Percentiles rank a stretch among this genome's conserved stretches.
phyloP scores from a whole-genome alignment of 2,113 vertebrate genomes.

The Oryctolagus cuniculus region DNA sequence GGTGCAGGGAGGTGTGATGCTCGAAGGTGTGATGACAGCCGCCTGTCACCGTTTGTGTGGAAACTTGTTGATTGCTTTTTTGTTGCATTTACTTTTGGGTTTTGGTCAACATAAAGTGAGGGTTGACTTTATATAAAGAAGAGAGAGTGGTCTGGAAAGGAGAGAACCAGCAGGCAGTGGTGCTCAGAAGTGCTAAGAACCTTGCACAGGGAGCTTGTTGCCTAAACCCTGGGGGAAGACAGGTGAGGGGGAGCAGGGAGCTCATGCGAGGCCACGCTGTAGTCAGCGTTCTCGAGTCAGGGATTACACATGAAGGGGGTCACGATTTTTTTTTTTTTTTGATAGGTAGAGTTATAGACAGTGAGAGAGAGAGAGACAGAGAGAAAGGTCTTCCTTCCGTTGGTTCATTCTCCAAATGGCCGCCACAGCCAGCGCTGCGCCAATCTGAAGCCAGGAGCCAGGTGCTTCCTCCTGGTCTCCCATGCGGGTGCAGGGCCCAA shows the following conservation, averaged over 20 bases:
- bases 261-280: neutral
- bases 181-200: neutral
- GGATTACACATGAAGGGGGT: no score
- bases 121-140: neutral
- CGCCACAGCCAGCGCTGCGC: no score
- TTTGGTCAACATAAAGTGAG: constrained; percentile 20
- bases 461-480: no score
- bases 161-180: neutral
- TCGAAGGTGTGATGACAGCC: neutral
- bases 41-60: neutral
- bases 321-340: no score
- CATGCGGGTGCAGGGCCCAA: no score
- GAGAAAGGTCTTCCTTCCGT: no score
- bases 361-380: no score
- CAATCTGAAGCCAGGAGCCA: no score
- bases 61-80: neutral
- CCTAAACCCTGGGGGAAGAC: neutral
- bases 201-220: neutral
- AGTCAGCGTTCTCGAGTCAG: neutral
- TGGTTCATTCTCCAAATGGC: no score
- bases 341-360: no score
- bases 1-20: neutral
- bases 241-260: neutral
- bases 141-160: neutral
- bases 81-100: neutral